Percentiles rank a stretch among this genome's conserved stretches.
phyloP scores from a whole-genome alignment of 2,888 invertebrate genomes.

The Tubulanus polymorphus region DNA sequence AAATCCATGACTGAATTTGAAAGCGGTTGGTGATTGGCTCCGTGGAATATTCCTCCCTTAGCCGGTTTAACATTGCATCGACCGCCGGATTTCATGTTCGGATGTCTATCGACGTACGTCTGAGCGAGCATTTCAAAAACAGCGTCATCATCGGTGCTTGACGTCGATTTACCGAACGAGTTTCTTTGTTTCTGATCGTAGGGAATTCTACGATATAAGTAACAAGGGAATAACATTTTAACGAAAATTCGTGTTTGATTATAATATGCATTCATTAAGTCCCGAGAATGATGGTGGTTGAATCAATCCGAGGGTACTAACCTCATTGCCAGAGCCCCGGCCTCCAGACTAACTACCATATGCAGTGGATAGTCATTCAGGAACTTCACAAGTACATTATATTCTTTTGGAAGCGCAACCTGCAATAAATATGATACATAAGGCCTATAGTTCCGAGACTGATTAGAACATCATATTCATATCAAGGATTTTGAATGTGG shows the following conservation, averaged over 20 bases:
- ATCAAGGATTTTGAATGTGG: no score
- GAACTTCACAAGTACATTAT: not conserved
- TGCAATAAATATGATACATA: slow-evolving; percentile 59
- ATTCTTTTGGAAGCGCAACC: not conserved
- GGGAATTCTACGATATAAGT: slow-evolving; percentile 23
- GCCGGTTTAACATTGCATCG: slow-evolving; percentile 25
- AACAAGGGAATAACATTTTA: not conserved
- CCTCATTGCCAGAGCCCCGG: not conserved
- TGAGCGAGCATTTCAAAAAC: slow-evolving; percentile 32
- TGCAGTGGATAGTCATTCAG: not conserved
- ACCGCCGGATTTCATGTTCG: slow-evolving; percentile 26
- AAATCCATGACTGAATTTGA: slow-evolving; percentile 38
- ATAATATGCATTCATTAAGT: no score
- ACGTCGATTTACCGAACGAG: slow-evolving; percentile 8
- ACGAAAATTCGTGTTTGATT: not conserved
- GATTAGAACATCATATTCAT: slow-evolving; percentile 70
- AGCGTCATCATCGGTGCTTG: slow-evolving; percentile 40
- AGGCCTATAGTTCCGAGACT: slow-evolving; percentile 72
- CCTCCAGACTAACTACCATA: slow-evolving; percentile 1
- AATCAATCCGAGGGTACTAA: not conserved
- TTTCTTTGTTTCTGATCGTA: slow-evolving; percentile 13
- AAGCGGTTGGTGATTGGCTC: slow-evolving; percentile 30
- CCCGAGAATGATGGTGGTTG: no score
- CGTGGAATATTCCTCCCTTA: slow-evolving; percentile 36
- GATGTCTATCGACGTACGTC: slow-evolving; percentile 30